Conservation (phyloP, 2,888 invertebrate species). For the Papilio demoleus region DNA sequence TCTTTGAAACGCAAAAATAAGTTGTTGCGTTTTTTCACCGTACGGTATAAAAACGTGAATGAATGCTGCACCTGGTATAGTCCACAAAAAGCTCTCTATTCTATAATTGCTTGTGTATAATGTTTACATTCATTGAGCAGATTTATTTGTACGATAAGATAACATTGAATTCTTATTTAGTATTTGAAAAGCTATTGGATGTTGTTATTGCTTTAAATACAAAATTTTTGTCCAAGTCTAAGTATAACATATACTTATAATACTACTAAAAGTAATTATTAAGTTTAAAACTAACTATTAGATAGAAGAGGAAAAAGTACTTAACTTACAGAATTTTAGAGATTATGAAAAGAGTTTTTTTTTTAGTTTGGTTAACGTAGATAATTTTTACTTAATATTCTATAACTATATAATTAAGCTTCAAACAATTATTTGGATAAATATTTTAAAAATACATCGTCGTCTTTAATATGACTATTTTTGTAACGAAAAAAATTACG, state of each 20-base stretch:
- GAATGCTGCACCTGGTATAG: too few species aligned
- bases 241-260: slow-evolving; percentile 7
- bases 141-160: slow-evolving; percentile 9
- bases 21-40: too few species aligned
- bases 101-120: neutral
- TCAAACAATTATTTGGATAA: neutral
- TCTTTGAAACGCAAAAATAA: too few species aligned
- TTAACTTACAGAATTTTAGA: neutral
- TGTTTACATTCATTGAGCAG: neutral
- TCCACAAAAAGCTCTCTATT: neutral
- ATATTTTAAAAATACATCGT: too few species aligned
- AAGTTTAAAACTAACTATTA: neutral
- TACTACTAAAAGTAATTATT: neutral
- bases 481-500: too few species aligned
- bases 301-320: neutral
- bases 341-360: too few species aligned
- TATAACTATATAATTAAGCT: neutral
- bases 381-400: too few species aligned
- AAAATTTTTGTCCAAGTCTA: slow-evolving; percentile 11
- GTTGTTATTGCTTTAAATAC: slow-evolving; percentile 23
- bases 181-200: neutral
- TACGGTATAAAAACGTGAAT: too few species aligned
- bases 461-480: too few species aligned
- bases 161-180: neutral
- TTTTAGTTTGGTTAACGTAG: too few species aligned